Evolutionary conservation across 92 coral and sea anemone species (phyloP).

Genomic region (Epizoanthus rinbou): DNA sequence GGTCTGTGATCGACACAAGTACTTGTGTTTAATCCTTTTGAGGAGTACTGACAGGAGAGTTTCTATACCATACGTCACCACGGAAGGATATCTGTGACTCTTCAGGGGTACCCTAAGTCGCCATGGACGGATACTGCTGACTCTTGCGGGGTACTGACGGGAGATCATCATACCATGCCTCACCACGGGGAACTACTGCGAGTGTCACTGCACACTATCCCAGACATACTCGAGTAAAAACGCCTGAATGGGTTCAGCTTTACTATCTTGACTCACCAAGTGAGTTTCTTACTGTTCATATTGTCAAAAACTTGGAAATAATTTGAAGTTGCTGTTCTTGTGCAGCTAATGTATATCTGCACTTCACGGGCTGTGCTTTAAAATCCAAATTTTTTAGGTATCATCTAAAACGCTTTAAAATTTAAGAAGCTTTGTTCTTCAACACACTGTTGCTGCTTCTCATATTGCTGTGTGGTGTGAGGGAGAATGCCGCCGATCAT

Average conservation of each 20-base stretch:
- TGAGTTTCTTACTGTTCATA: not conserved
- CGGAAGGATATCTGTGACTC: not conserved
- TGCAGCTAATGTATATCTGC: conserved; percentile 12
- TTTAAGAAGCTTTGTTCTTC: not conserved
- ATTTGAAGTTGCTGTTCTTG: not conserved
- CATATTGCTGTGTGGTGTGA: conserved; percentile 54
- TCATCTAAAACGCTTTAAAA: conserved; percentile 17
- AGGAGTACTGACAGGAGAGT: not conserved
- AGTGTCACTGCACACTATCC: not conserved
- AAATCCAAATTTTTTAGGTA: conserved; percentile 12
- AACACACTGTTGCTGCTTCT: not conserved
- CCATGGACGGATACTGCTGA: not conserved
- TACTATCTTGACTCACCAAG: conserved; percentile 2
- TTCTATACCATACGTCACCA: not conserved
- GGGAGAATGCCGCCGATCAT: conserved; percentile 64
- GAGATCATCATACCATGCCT: not conserved
- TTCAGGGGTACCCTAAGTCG: not conserved
- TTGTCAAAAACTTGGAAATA: conserved; percentile 20
- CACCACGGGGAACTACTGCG: not conserved
- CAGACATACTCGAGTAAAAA: not conserved
- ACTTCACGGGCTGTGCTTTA: conserved; percentile 4
- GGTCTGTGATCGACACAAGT: too few species aligned
- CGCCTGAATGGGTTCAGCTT: not conserved
- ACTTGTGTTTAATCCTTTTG: not conserved
- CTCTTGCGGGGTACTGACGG: not conserved